Base-by-base conservation (phyloP, 1,140 invertebrate species). In the Thaumetopoea pityocampa region DNA sequence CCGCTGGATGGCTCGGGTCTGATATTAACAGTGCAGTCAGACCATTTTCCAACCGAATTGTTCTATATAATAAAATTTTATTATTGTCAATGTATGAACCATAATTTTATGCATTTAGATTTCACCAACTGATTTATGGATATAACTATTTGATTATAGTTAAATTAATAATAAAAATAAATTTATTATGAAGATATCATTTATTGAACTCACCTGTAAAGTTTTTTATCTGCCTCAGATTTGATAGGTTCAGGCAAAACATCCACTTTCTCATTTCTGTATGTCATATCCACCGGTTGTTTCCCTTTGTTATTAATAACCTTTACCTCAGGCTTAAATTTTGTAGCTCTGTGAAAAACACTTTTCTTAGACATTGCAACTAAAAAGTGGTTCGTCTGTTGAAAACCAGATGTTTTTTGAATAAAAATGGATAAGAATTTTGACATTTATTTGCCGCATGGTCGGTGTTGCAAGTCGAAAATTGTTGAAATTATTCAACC, bases 21-120 rank as follows among this genome's bases (percentile, higher is more conserved):
- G 90, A 89, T 52, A 93, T 90, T 5, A 93, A 67, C 9, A 92
- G 69, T 1, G 89, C 91, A 32, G 84, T 90, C 36, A 93, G 69
- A 3, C 91, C 91, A 87, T 93, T 93, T 36, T 82, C 60, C 22
- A 93, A 64, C 9, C 81, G 69, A 29, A 93, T 88, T 9, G 90
- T 89, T 69, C 90, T 92, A 51, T 48, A 28, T 22, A 43, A 48
- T 8, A 15, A 20, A 29, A 19, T 11, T 8, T 24, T 28, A 24
- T 8, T 26, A 15, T 16, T 37, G 14, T 35, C 15, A 22, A 4
- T 35, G 15, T 11, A 17, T 22, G 20, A 22, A 23, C 7, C 7
- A n/a, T n/a, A 15, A n/a, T 35, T 12, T 14, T 10, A 35, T 16
- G 9, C 14, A 23, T 22, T 2, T 9, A 35, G 6, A n/a, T n/a